A percentile compares a stretch with the other conserved stretches of the same genome.
phyloP scores from a whole-genome alignment of 2,113 vertebrate species.

The Ammodytes marinus region DNA sequence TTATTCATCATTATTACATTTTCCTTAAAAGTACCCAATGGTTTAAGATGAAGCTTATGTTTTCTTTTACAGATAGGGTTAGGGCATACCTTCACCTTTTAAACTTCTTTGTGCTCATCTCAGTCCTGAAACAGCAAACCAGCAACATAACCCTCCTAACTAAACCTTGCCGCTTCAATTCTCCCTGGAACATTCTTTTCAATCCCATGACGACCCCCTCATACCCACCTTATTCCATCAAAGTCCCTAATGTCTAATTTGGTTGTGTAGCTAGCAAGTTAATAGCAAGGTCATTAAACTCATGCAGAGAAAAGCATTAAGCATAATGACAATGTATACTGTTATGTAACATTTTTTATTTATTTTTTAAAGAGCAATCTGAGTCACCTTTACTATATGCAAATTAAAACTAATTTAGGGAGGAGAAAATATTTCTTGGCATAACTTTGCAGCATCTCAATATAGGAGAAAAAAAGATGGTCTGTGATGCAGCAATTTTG shows the following conservation, averaged over 20 bases:
- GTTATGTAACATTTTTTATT: background rate
- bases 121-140: background rate
- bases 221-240: background rate
- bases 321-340: background rate
- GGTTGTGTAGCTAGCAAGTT: background rate
- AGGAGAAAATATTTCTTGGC: constrained; percentile 5
- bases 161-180: background rate
- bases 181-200: background rate
- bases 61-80: background rate
- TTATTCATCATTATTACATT: no score
- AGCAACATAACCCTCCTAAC: background rate
- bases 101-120: background rate
- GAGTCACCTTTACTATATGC: background rate
- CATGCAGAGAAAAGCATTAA: background rate
- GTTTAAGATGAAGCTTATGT: background rate
- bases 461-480: background rate
- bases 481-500: constrained; percentile 61
- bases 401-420: background rate
- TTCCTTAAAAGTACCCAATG: background rate
- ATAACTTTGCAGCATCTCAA: constrained; percentile 27
- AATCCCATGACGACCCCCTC: background rate
- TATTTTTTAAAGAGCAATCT: background rate
- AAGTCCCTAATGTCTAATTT: background rate
- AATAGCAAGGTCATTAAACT: background rate
- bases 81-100: background rate